Conservation (phyloP, 2,113 vertebrate species). For the Pelmatolapia mariae region DNA sequence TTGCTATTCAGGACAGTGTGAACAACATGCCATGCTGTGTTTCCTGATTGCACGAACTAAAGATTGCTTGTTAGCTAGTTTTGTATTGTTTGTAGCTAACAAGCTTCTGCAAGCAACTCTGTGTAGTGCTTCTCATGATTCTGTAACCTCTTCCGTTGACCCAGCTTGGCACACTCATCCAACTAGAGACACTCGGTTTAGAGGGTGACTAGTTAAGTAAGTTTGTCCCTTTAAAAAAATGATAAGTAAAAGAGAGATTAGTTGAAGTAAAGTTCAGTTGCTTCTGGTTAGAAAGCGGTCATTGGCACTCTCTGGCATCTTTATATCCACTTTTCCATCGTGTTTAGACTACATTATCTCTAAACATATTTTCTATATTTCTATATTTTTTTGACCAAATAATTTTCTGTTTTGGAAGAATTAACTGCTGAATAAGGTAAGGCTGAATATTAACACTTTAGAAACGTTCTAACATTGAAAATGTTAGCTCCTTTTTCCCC, state of each 20-base stretch:
- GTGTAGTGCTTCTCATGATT: background rate
- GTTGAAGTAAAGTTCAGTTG: background rate
- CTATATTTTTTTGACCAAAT: background rate
- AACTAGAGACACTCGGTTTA: background rate
- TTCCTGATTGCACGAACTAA: background rate
- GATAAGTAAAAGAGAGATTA: background rate
- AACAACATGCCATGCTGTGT: background rate
- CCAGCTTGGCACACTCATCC: background rate
- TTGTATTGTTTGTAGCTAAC: background rate
- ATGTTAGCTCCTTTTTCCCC: background rate
- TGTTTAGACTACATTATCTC: background rate
- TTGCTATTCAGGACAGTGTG: background rate
- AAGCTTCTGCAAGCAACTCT: background rate
- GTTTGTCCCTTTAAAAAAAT: background rate
- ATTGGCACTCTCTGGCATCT: background rate
- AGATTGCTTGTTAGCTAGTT: background rate
- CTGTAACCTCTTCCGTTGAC: rapidly evolving
- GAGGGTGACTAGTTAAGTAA: background rate
- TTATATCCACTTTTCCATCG: background rate
- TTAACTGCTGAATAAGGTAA: background rate
- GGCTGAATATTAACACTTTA: background rate
- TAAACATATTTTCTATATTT: background rate
- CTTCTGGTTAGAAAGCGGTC: background rate
- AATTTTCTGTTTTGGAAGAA: background rate
- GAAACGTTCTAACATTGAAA: background rate